Base-by-base conservation (phyloP, 2,888 invertebrate species). In the Ectemnius continuus region DNA sequence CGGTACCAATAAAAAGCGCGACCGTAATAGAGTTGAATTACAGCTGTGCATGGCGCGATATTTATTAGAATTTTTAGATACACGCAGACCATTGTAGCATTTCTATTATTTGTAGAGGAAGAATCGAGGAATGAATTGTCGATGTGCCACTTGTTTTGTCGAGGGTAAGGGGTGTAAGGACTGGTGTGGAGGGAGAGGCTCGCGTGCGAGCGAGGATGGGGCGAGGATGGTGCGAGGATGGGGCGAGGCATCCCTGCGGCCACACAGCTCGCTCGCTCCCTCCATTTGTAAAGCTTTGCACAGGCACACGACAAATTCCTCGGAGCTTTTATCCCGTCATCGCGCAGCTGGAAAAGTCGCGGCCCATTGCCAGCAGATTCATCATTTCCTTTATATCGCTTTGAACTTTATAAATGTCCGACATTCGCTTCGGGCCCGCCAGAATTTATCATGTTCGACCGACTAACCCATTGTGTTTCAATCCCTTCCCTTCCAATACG, bases 121-220 rank as follows among this genome's bases (percentile, higher is more conserved):
- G 11, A 11, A 36, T 36, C 36, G 36, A 36, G 2, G 8, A 36
- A 36, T 36, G 36, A 36, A 36, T 36, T 11, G 36, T 36, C 36
- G 74, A 77, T 20, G 26, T 60, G 69, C 71, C 72, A 76, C 62
- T 70, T 74, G 70, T 74, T 72, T 65, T 65, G 36, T 11, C 61
- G 36, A 20, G 52, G 74, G 61, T 3, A 23, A 23, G 23, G 23
- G 23, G 3, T 3, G 63, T 64, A 74, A 70, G 60, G 48, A 57
- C 56, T 2, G 8, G n/a, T 5, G 13, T 26, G 60, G 57, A 66
- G 57, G 6, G 14, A 47, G 45, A 61, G 52, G 36, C 67, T 64
- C 52, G 60, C 46, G 48, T 20, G 14, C n/a, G n/a, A n/a, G n/a
- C 26, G 26, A 61, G 13, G 20, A 36, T 58, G 66, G 18, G 48